Percentiles rank a stretch among this genome's conserved stretches.
Conservation (phyloP, 2,888 invertebrate species). For the Minunthozetes semirufus region DNA sequence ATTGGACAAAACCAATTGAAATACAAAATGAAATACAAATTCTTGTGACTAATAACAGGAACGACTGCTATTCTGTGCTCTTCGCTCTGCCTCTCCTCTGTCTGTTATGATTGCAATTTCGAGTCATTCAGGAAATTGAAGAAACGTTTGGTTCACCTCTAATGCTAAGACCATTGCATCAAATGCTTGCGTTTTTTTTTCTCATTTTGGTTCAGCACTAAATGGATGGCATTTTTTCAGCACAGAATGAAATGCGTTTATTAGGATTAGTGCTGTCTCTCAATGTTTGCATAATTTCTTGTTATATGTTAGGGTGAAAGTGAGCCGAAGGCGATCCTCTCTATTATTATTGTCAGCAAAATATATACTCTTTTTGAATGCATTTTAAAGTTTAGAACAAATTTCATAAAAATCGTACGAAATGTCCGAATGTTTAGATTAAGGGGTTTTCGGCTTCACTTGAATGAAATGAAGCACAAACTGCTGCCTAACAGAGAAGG, state of each 20-base stretch:
- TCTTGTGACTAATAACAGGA: no score
- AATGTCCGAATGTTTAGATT: slow-evolving; percentile 32
- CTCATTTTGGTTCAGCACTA: not conserved
- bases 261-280: slow-evolving; percentile 22
- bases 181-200: slow-evolving; percentile 14
- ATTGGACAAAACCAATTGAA: no score
- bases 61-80: not conserved
- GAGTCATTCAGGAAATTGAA: slow-evolving; percentile 28
- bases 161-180: not conserved
- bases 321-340: slow-evolving; percentile 16
- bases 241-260: not conserved
- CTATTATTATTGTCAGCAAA: not conserved
- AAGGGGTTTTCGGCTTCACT: slow-evolving; percentile 10
- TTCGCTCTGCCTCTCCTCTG: not conserved
- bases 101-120: slow-evolving; percentile 21
- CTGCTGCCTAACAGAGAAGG: slow-evolving; percentile 7
- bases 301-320: not conserved
- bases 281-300: slow-evolving; percentile 30
- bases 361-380: not conserved
- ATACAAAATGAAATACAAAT: no score
- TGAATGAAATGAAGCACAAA: slow-evolving; percentile 15
- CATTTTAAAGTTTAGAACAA: slow-evolving; percentile 18
- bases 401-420: slow-evolving; percentile 7
- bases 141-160: slow-evolving; percentile 29
- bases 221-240: slow-evolving; percentile 11